Percentiles rank a stretch among this genome's conserved stretches.
phyloP scores from a whole-genome alignment of 2,113 vertebrate genomes.

The Thymallus thymallus region DNA sequence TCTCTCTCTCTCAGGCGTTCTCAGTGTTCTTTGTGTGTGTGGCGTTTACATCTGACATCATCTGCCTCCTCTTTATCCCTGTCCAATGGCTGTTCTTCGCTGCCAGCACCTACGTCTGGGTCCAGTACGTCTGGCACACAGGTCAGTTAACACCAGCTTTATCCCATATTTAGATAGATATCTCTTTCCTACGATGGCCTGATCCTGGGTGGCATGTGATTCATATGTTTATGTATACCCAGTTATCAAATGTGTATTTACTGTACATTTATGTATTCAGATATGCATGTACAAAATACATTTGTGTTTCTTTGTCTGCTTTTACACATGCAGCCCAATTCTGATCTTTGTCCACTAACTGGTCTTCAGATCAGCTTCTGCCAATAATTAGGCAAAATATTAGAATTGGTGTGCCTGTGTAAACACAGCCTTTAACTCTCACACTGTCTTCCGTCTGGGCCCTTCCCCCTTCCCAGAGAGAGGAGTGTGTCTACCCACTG shows the following conservation, averaged over 20 bases:
- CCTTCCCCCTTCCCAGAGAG: conserved; percentile 75
- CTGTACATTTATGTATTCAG: neutral
- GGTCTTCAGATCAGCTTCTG: too few relatives aligned
- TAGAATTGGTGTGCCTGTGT: too few relatives aligned
- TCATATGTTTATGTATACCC: too few relatives aligned
- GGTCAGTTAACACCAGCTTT: conserved; percentile 66
- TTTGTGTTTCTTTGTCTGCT: neutral
- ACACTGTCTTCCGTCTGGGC: neutral
- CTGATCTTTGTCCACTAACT: too few relatives aligned
- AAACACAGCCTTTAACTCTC: too few relatives aligned
- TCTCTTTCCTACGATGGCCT: too few relatives aligned
- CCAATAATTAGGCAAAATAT: too few relatives aligned
- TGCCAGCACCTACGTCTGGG: conserved; percentile 97
- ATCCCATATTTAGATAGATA: too few relatives aligned
- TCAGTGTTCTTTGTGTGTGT: conserved; percentile 99
- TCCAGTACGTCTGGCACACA: conserved; percentile 98
- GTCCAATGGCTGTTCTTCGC: conserved; percentile 97
- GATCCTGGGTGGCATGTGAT: too few relatives aligned
- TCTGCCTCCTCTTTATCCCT: conserved; percentile 97
- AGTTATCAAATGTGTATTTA: neutral
- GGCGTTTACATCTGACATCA: conserved; percentile 97
- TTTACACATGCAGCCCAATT: too few relatives aligned
- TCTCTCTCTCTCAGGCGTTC: conserved; percentile 81
- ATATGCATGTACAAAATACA: neutral
- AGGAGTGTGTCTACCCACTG: conserved; percentile 95